Evolutionary conservation across 2,113 vertebrate species (phyloP).

Genomic region (Crypturellus undulatus): DNA sequence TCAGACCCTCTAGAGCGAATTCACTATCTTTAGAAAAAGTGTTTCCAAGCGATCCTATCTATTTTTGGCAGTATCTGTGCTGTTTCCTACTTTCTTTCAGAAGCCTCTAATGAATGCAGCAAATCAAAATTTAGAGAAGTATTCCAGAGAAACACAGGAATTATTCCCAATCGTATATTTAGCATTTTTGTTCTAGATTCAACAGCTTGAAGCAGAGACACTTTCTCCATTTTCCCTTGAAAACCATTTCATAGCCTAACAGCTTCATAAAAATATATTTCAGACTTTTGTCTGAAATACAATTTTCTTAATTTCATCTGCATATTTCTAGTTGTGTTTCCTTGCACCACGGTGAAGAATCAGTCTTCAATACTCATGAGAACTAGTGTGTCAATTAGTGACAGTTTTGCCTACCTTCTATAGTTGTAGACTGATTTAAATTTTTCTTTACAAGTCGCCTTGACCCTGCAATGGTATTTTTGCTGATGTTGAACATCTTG

Average conservation of each 20-base stretch:
- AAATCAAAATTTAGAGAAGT: constrained; percentile 3
- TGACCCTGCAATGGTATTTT: neutral
- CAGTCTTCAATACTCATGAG: neutral
- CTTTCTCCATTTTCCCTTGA: neutral
- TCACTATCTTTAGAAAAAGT: constrained; percentile 13
- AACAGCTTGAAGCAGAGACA: constrained; percentile 42
- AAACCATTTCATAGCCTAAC: constrained; percentile 7
- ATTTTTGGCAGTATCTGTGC: neutral
- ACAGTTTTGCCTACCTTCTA: neutral
- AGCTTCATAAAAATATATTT: neutral
- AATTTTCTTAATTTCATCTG: neutral
- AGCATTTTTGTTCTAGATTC: constrained; percentile 39
- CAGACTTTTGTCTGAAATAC: constrained; percentile 5
- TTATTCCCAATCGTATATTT: constrained; percentile 29
- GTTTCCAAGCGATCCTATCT: neutral
- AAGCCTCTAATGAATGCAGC: constrained; percentile 22
- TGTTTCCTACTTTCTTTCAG: neutral
- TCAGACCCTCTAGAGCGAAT: constrained; percentile 11
- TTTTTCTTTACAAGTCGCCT: neutral
- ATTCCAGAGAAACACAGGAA: constrained; percentile 4
- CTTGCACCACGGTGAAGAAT: constrained; percentile 18
- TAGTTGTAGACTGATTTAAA: neutral
- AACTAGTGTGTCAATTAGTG: constrained; percentile 13
- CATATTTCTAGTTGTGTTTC: constrained; percentile 17
- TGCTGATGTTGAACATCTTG: neutral